Base-by-base conservation (phyloP, 2,113 vertebrate genomes). In the Thymallus thymallus region DNA sequence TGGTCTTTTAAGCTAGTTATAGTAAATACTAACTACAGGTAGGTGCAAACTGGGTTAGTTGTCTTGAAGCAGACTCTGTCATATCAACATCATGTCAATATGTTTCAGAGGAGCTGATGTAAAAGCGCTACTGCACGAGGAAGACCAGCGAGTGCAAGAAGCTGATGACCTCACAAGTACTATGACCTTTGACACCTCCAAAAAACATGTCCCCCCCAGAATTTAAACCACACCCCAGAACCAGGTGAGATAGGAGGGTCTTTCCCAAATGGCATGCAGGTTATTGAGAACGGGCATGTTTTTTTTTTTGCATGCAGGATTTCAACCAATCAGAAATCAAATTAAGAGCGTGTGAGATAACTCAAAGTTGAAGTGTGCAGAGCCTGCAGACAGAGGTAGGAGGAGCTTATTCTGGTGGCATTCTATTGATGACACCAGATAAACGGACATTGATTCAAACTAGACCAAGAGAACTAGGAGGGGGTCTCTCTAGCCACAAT, bases 351-450 rank as follows among this genome's bases (percentile, higher is more conserved):
- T 73, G 78, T 63, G 4, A 71, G 74, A 16, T 72, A 84, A 87
- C 69, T 68, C 29, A 86, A 83, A 86, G 24, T 75, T 85, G 82
- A 82, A 12, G 73, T 82, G 84, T 83, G 81, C 78, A 78, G 73
- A 89, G 91, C 91, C 90, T 91, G 89, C 89, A 91, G 71, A 80
- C 84, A 88, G 92, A 94, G 93, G 94, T 94, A 95, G 94, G 91
- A 91, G 90, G 88, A n/a, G 82, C 81, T 69, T 29, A 46, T 62
- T 77, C 71, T 76, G 77, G 87, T 87, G 79, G 79, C 90, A 87
- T 83, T 88, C 84, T 85, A 83, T 66, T 60, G 82, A 80, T 66
- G 80, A 80, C 85, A 82, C 86, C 87, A 72, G 85, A 79, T 71
- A 70, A 75, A 77, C 75, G 12, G 87, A 90, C 88, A 84, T 84